A percentile compares a stretch with the other conserved stretches of the same genome.
phyloP scores from a whole-genome alignment of 2,797 vertebrate genomes.

The Sebastes melanostomus region DNA sequence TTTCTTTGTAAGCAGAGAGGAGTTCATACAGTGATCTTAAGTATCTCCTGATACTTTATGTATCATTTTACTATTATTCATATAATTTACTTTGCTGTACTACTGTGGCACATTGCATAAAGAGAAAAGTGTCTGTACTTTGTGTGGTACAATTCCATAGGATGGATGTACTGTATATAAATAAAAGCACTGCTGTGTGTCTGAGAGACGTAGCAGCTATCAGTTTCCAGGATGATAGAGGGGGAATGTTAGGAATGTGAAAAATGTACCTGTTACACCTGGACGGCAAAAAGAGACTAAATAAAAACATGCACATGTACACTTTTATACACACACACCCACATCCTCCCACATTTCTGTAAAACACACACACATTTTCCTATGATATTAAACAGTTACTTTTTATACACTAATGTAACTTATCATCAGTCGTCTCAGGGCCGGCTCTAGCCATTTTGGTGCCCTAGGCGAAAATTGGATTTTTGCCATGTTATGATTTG shows the following conservation, averaged over 20 bases:
- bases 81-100: background rate
- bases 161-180: background rate
- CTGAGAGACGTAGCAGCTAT: slow-evolving; percentile 52
- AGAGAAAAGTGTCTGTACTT: background rate
- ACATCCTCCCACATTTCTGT: background rate
- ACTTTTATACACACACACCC: background rate
- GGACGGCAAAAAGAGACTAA: slow-evolving; percentile 15
- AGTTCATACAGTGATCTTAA: background rate
- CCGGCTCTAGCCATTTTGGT: too few relatives aligned
- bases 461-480: too few relatives aligned
- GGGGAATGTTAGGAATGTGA: slow-evolving; percentile 82
- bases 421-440: background rate
- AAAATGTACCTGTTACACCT: slow-evolving; percentile 73
- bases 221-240: slow-evolving; percentile 68
- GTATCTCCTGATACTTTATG: background rate
- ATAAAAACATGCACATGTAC: background rate
- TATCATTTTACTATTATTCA: background rate
- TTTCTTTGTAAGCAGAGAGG: background rate
- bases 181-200: background rate
- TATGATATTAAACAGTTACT: too few relatives aligned
- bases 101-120: background rate
- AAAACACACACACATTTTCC: background rate
- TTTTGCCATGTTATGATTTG: too few relatives aligned
- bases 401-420: background rate
- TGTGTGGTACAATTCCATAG: background rate